Evolutionary conservation across 2,888 invertebrate species (phyloP), one percentile per base, ranked within the genome.

Genomic region (Toxonevra muliebris): DNA sequence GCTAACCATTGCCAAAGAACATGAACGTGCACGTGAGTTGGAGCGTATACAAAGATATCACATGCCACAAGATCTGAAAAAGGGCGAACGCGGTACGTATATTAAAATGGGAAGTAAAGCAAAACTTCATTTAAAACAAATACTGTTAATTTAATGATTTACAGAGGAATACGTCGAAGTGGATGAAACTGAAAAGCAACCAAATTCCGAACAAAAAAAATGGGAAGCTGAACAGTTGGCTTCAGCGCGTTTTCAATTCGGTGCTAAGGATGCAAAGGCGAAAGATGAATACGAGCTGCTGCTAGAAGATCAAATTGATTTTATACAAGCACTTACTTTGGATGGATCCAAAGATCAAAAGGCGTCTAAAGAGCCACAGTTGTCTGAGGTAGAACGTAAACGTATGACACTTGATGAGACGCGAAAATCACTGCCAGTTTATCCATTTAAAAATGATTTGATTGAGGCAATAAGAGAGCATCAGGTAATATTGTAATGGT

Each of bases 191-290:
- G 97, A 98, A 82, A 92, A 91, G 77, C 87, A 91, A 71, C 93
- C 93, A 0, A 92, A 93, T 80, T 93, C 93, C 0, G 94, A 94
- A 76, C 94, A 94, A 85, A 91, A 92, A 76, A 96, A 96, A 87
- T 99, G 98, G 98, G 98, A 99, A 85, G 95, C 97, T 69, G 98
- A 98, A 82, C 96, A 97, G 85, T 92, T 98, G 87, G 92, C 93
- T 61, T 94, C 95, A 5, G 98, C 97, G 2, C 91, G 94, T 65
- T 95, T 95, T 81, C 92, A 92, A 78, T 96, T 97, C 87, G 98
- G 98, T 10, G 95, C 98, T 0, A 94, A 93, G 85, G 94, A 98
- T 88, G 91, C 92, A 15, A 78, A 86, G 80, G 78, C 86, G 0
- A 77, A 91, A 80, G 89, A 93, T 79, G 94, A 97, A 75, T 98